Base-by-base conservation (phyloP, 1,140 invertebrate genomes). In the Drosophila teissieri region DNA sequence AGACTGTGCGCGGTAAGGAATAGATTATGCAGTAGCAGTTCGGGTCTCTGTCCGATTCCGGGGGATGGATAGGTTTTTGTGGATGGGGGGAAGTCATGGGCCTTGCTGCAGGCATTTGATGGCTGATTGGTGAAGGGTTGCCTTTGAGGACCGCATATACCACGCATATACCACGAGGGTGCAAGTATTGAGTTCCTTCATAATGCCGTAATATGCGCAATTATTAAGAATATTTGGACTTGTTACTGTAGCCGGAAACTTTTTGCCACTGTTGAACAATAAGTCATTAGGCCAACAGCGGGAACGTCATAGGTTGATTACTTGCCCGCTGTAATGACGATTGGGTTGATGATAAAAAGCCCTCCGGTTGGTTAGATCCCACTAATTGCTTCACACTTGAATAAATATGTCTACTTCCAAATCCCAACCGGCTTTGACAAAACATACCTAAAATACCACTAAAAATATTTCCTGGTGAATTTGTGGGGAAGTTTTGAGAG, bases 1-100 rank as follows among this genome's bases (percentile, higher is more conserved):
- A 11, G 98, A 98, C 83, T 99, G 98, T 92, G 94, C 97, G 17
- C 90, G 93, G 79, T 92, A 88, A 90, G 89, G 27, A 42, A 12
- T 27, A 24, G 4, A 17, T n/a, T 27, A 36, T 12, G 14, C 15
- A 36, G 14, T 11, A 17, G 15, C n/a, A 36, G 11, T 34, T 51
- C 15, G 15, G 48, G 27, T 34, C 17, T 51, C 48, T 4, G 45
- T n/a, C 19, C 12, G n/a, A 4, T 14, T n/a, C 12, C 5, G 22
- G 24, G 39, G 52, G n/a, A 40, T 14, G 15, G 12, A 17, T 37
- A 17, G 0, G 11, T 22, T 64, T 19, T 14, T 24, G 44, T 24
- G 17, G 31, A n/a, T 36, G 48, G 12, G 6, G 48, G 12, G 6
- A 7, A 15, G 8, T 14, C 17, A 44, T 44, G 12, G 24, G 15